phyloP scores from a whole-genome alignment of 1,140 invertebrate species.

The Cherax destructor region DNA sequence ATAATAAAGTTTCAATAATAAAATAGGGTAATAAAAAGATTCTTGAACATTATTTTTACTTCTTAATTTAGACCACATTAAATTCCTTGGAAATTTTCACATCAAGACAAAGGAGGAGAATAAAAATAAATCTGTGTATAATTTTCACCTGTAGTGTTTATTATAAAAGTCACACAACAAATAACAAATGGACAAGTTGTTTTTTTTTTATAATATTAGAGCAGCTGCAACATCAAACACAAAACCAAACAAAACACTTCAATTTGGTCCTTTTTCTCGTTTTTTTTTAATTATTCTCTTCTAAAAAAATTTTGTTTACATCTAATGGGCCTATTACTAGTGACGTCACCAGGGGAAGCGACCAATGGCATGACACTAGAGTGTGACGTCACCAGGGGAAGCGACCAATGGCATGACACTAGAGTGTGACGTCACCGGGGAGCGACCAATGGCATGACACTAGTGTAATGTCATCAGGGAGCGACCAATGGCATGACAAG shows the following conservation, averaged over 20 bases:
- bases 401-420: conserved; percentile 5
- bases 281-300: conserved; percentile 16
- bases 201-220: conserved; percentile 65
- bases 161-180: conserved; percentile 70
- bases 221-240: conserved; percentile 69
- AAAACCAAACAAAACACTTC: conserved; percentile 68
- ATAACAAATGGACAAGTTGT: conserved; percentile 68
- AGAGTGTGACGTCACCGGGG: not conserved
- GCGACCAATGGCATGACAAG: not conserved
- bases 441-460: too few relatives aligned
- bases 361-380: not conserved
- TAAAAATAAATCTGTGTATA: not conserved
- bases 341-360: conserved; percentile 32
- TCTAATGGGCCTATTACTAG: conserved; percentile 54
- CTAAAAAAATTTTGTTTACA: conserved; percentile 39
- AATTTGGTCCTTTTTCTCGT: conserved; percentile 65
- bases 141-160: conserved; percentile 62
- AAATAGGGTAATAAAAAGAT: too few relatives aligned
- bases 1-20: too few relatives aligned
- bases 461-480: too few relatives aligned
- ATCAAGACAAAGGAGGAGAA: not conserved
- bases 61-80: too few relatives aligned
- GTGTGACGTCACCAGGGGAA: conserved; percentile 2
- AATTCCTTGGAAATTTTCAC: too few relatives aligned
- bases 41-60: too few relatives aligned